Conservation (phyloP, 2,888 invertebrate genomes). For the Polyommatus icarus region DNA sequence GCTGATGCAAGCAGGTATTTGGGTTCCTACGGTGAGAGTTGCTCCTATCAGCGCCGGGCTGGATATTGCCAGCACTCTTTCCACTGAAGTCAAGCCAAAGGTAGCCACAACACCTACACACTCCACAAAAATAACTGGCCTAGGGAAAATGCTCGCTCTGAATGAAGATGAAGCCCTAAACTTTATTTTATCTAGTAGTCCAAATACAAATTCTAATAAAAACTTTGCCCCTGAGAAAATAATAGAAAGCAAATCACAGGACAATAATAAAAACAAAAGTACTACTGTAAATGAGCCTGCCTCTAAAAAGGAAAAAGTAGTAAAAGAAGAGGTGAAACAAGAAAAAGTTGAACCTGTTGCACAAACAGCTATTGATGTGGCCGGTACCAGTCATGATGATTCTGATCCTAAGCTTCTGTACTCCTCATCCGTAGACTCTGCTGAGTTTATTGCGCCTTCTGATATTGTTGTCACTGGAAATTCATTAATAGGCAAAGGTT, state of each 20-base stretch:
- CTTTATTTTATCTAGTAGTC: conserved; percentile 82
- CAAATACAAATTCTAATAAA: conserved; percentile 48
- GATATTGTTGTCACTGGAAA: conserved; percentile 79
- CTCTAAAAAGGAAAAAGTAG: conserved; percentile 41
- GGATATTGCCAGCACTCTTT: conserved; percentile 86
- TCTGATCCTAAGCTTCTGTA: conserved; percentile 52
- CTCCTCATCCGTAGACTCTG: conserved; percentile 60
- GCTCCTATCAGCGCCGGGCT: conserved; percentile 88
- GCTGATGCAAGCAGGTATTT: conserved; percentile 90
- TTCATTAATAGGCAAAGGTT: conserved; percentile 82
- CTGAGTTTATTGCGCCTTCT: conserved; percentile 58
- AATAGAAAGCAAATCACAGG: conserved; percentile 37
- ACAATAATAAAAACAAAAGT: conserved; percentile 34
- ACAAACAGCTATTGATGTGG: conserved; percentile 53
- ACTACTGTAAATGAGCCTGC: conserved; percentile 19
- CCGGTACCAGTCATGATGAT: conserved; percentile 59
- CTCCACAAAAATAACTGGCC: conserved; percentile 58
- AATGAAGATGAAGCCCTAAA: conserved; percentile 87
- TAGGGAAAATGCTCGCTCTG: conserved; percentile 76
- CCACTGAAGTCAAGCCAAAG: conserved; percentile 73
- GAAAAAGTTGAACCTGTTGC: conserved; percentile 33
- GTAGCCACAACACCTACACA: conserved; percentile 62
- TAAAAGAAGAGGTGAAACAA: conserved; percentile 35
- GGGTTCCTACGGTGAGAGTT: conserved; percentile 89
- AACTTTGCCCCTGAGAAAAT: conserved; percentile 36